Base-by-base conservation (phyloP, 2,113 vertebrate species). In the Pluvianellus socialis region DNA sequence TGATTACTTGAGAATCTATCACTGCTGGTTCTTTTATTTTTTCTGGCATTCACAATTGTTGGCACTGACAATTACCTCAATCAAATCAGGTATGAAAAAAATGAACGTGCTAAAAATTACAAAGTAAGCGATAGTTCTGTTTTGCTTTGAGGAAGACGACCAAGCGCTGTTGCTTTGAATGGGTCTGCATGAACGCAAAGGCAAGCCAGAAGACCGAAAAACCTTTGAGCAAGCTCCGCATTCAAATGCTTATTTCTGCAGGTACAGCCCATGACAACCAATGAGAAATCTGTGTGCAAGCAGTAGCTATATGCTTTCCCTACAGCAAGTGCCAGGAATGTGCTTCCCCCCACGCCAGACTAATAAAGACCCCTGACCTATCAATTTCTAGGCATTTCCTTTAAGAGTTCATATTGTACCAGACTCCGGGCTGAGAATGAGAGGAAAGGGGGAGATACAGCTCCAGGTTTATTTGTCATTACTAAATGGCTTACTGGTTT, bases 371-470 rank as follows among this genome's bases (percentile, higher is more conserved):
- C 98, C 98, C 95, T 98, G 98, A 98, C 98, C 98, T 97, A 96
- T 97, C 98, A 98, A 97, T 98, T 98, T 98, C 97, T 97, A 97
- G 97, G 98, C 98, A 98, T 98, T 98, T 99, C 98, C 98, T 98
- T 94, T 97, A 76, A 92, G 94, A 95, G 97, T 97, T 98, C 97
- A 96, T 96, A 96, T 95, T 95, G 94, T 96, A 97, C 90, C 94
- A 97, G 96, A 89, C 93, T 96, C 14, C 3, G 66, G 95, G 86
- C 96, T 97, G 95, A 97, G 97, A 98, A 97, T 6, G 61, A 96
- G 86, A 94, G 80, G 84, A 84, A 92, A 93, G 84, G 53, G 65
- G 92, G 94, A 96, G 91, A 97, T 80, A 90, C 91, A 97, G 91
- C 86, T 98, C 93, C 90, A 95, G 97, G 97, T 98, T 98, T 98